Base-by-base conservation (phyloP, 2,113 vertebrate species). In the Hepsetus odoe region DNA sequence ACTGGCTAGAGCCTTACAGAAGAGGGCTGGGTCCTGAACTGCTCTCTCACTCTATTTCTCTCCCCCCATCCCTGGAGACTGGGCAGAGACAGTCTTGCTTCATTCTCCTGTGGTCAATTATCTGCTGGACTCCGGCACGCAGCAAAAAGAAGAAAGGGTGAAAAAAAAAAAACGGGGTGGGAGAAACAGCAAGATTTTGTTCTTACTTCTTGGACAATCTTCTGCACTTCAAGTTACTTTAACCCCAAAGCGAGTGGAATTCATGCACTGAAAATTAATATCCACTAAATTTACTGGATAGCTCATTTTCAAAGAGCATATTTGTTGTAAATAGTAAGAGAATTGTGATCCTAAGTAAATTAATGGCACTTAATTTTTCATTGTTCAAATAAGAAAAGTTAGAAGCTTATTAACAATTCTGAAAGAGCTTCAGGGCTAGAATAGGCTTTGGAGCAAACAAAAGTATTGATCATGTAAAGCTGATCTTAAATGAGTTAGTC, bases 51-150 rank as follows among this genome's bases (percentile, higher is more conserved):
- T 55, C 44, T 20, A 32, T 80, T 16, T 56, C 55, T 24, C 13
- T 32, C 28, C 44, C 26, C 32, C n/a, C 3, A 40, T 86, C 83
- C 70, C 83, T 77, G 49, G 85, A 84, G 83, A 66, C 72, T 84
- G 85, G 85, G 83, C 75, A 28, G 79, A 83, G 85, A 51, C 79
- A 3, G 46, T 81, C 67, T 80, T 75, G 72, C 68, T 68, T 80
- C 79, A 77, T 77, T 84, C 75, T 84, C 82, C 55, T 33, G 67
- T 51, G 65, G 70, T 80, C 73, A 83, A 71, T 79, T 70, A 83
- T 79, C 83, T 85, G 81, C 72, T 67, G 74, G 59, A 74, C 70
- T 72, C 66, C 32, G 72, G 73, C 62, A 24, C 14, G 30, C 8
- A 9, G 70, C 51, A 32, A 58, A 74, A 74, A 40, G 42, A 55